Base-by-base conservation (phyloP, 1,140 invertebrate genomes). In the Lamellibrachia luymesi region DNA sequence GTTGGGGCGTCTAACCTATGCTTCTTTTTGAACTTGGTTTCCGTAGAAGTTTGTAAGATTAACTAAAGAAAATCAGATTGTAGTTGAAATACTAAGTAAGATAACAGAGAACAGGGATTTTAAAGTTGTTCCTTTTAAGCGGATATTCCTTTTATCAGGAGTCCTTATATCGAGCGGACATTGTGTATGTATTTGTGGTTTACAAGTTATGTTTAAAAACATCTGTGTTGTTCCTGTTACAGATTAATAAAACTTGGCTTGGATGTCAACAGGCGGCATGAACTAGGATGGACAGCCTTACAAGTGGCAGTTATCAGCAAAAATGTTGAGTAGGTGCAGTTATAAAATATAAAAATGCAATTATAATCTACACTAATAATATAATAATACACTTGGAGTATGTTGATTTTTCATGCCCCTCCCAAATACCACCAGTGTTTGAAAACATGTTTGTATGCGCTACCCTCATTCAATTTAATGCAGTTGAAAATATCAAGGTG, bases 201-300 rank as follows among this genome's bases (percentile, higher is more conserved):
- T 80, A 80, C 13, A 51, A 52, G 2, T 27, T 38, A 25, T 49
- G 25, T 13, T 27, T 7, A 93, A 92, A 49, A 27, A 91, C 10
- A 52, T 93, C 52, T 93, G 92, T 25, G 51, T 90, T 51, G n/a
- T 7, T 93, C 51, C 27, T 56, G 17, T 91, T 94, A 13, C 93
- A 95, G 95, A 94, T 95, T 93, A 93, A 94, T 64, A 91, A 94
- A 17, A 94, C 94, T 91, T 94, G 95, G 95, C 90, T 94, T 25
- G 52, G 94, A 92, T 95, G 90, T 95, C 94, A 93, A 94, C 95
- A 25, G 94, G 95, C 91, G 95, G 94, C 93, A 91, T 95, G 2
- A 94, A 94, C 49, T 95, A 94, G 90, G 95, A 95, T 91, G 95
- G 95, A 6, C 92, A 94, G 80, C 93, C 94, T 80, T 95, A 94